A percentile compares a stretch with the other conserved stretches of the same genome.
Conservation (phyloP, 2,113 vertebrate genomes). For the Phaetusa simplex region DNA sequence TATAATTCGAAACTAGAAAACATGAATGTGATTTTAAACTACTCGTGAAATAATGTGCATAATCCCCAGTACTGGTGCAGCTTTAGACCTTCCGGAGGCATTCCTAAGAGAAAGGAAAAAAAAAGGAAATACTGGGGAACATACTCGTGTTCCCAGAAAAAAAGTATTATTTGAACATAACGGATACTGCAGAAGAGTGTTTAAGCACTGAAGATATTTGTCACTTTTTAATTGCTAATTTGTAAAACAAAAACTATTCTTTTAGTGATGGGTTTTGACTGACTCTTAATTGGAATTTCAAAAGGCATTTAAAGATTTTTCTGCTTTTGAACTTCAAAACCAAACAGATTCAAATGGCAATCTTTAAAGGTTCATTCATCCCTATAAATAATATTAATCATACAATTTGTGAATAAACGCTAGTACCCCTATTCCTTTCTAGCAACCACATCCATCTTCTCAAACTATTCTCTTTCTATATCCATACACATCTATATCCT, state of each 20-base stretch:
- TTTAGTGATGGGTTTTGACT: slow-evolving; percentile 47
- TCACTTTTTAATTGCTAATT: slow-evolving; percentile 53
- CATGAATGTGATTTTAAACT: slow-evolving; percentile 20
- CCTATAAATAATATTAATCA: slow-evolving; percentile 31
- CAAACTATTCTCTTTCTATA: background rate
- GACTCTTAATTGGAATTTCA: slow-evolving; percentile 49
- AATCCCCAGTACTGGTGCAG: background rate
- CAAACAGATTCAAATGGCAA: background rate
- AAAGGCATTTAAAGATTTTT: slow-evolving; percentile 17
- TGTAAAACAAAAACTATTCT: slow-evolving; percentile 52
- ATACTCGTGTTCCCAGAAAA: background rate
- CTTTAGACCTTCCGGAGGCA: background rate
- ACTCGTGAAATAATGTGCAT: slow-evolving; percentile 5
- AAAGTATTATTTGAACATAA: background rate
- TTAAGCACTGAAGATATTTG: slow-evolving; percentile 27
- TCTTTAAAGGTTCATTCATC: background rate
- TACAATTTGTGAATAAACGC: background rate
- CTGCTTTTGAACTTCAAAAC: slow-evolving; percentile 15
- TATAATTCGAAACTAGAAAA: background rate
- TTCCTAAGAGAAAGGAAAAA: background rate
- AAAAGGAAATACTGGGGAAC: background rate
- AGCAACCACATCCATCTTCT: background rate
- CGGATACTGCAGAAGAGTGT: background rate
- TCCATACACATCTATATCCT: background rate
- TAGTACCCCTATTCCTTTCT: background rate